These are phyloP conservation scores for Andrena flavipes DNA, from an alignment of 2,888 invertebrate species.

Conservation along the genomic window DNA sequence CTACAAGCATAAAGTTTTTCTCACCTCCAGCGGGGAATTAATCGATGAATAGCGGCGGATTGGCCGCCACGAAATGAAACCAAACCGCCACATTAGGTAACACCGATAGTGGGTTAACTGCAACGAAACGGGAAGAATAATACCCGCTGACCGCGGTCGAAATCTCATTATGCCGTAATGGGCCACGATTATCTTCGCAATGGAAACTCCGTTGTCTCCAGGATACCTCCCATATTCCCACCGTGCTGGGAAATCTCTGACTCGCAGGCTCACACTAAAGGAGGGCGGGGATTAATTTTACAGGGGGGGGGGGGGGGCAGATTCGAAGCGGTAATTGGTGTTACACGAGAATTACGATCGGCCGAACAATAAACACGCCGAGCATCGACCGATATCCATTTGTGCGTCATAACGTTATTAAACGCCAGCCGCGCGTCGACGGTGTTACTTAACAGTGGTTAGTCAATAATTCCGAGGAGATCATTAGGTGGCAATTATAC, in stretches of 20 bases:
- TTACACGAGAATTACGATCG: slow-evolving; percentile 69
- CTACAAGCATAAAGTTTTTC: background rate
- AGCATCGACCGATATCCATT: slow-evolving; percentile 55
- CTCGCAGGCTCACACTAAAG: background rate
- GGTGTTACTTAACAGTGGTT: slow-evolving; percentile 64
- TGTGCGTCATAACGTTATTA: slow-evolving; percentile 64
- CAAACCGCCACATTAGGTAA: slow-evolving; percentile 45
- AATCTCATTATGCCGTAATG: slow-evolving; percentile 53
- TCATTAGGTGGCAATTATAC: slow-evolving; percentile 66
- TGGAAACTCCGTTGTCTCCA: slow-evolving; percentile 26
- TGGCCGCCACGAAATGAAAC: slow-evolving; percentile 47
- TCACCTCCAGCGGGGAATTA: slow-evolving; percentile 12
- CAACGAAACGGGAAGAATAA: slow-evolving; percentile 53
- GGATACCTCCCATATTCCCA: background rate
- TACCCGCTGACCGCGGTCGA: slow-evolving; percentile 22
- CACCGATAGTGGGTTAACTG: slow-evolving; percentile 46
- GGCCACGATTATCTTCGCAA: slow-evolving; percentile 50
- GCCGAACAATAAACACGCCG: slow-evolving; percentile 64
- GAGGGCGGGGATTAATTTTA: slow-evolving; percentile 67
- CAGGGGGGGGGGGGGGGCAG: slow-evolving; percentile 2
- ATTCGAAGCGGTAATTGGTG: slow-evolving; percentile 69
- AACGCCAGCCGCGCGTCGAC: slow-evolving; percentile 32
- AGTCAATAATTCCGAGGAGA: slow-evolving; percentile 72
- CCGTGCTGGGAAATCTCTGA: background rate
- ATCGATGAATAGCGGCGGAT: slow-evolving; percentile 34